Base-by-base conservation (phyloP, 2,113 vertebrate species). In the Stomatorhinus ivindoensis region DNA sequence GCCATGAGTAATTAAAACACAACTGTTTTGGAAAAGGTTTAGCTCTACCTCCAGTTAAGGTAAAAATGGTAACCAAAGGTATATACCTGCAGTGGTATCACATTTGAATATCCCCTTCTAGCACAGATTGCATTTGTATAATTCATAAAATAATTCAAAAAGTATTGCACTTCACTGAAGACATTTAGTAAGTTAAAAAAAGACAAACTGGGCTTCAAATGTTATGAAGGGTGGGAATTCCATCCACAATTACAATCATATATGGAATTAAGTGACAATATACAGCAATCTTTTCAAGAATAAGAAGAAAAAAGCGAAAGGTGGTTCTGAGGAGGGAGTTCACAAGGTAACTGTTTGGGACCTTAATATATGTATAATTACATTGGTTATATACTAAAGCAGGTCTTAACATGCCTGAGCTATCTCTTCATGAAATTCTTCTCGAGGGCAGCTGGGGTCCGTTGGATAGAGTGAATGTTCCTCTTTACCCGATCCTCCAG, bases 381-480 rank as follows among this genome's bases (percentile, higher is more conserved):
- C 9, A 69, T 1, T 31, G n/a, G 10, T 31, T 69, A 31, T 31
- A 84, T 19, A 1, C 44, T 47, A 10, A 46, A 17, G 39, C 42
- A 21, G 21, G 21, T 84, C 39, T 24, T 11, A n/a, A 84, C 2
- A 84, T n/a, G 80, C 2, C 31, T 46, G 42, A n/a, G 39, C 35
- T 93, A 98, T 96, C 97, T 96, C 92, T 95, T 97, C 98, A 99
- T 99, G 4, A 99, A 99, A 94, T 97, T 99, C 88, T 94, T 98
- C 82, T 99, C 98, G 92, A 98, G 87, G 10, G 97, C 97, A 0
- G 96, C 95, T 0, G 98, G 92, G 0, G 98, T 99, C 88, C 98
- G 97, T 93, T 99, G 98, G 3, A 99, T 96, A 89, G 97, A 98
- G 94, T 99, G 96, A 94, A 99, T 98, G 21, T 99, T 99, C 88